phyloP scores from a whole-genome alignment of 2,888 invertebrate genomes.

The Blastobasis lacticolella region DNA sequence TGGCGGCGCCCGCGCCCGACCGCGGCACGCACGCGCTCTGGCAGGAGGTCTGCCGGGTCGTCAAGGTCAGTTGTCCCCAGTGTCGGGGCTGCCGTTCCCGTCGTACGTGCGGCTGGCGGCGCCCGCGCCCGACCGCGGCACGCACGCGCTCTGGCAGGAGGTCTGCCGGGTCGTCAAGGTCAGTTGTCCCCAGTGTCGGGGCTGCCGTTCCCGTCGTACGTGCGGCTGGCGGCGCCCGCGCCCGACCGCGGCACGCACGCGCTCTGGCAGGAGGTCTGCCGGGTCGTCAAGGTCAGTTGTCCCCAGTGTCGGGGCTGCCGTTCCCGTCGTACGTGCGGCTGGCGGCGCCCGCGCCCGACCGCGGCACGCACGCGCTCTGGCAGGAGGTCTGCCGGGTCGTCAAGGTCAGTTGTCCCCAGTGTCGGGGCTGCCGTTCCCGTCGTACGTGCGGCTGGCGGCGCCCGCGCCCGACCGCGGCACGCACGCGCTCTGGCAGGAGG shows the following conservation, averaged over 20 bases:
- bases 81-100: conserved; percentile 69
- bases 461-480: conserved; percentile 87
- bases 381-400: conserved; percentile 86
- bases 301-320: conserved; percentile 49
- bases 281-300: conserved; percentile 78
- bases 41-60: conserved; percentile 86
- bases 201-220: conserved; percentile 80
- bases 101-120: conserved; percentile 85
- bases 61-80: conserved; percentile 73
- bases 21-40: conserved; percentile 85
- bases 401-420: conserved; percentile 75
- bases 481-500: conserved; percentile 87
- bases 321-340: conserved; percentile 84
- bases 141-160: conserved; percentile 87
- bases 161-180: conserved; percentile 84
- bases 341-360: conserved; percentile 84
- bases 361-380: conserved; percentile 86
- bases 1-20: conserved; percentile 85
- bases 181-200: conserved; percentile 34
- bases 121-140: conserved; percentile 85
- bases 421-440: conserved; percentile 77
- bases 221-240: conserved; percentile 83
- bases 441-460: conserved; percentile 84
- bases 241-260: conserved; percentile 85
- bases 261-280: conserved; percentile 88